Evolutionary conservation across 2,797 vertebrate species (phyloP).

Genomic region (Propithecus perrieri): DNA sequence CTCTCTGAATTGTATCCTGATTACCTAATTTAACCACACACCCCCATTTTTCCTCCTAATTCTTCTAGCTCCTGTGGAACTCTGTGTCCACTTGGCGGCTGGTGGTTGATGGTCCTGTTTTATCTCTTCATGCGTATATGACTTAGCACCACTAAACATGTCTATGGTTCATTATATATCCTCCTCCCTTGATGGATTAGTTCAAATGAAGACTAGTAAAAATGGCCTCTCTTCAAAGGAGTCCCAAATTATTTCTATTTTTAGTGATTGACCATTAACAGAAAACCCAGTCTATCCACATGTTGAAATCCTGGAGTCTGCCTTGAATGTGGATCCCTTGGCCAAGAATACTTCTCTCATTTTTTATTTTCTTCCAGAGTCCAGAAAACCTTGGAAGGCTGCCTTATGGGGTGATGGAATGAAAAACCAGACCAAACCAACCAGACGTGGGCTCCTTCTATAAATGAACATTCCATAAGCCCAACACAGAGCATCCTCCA

Average conservation of each 20-base stretch:
- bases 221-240: conserved; percentile 37
- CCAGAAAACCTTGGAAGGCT: conserved; percentile 56
- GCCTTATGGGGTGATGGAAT: conserved; percentile 57
- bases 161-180: background rate
- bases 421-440: conserved; percentile 56
- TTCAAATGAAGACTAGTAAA: conserved; percentile 12
- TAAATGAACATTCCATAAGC: conserved; percentile 45
- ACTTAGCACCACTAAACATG: background rate
- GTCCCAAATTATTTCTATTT: conserved; percentile 47
- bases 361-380: conserved; percentile 62
- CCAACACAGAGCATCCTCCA: conserved; percentile 53
- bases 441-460: conserved; percentile 11
- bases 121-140: background rate
- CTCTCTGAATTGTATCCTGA: background rate
- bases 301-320: conserved; percentile 58
- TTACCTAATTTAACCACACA: background rate
- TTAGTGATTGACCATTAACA: conserved; percentile 51
- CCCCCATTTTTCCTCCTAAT: background rate
- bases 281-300: conserved; percentile 30
- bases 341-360: conserved; percentile 40
- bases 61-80: background rate
- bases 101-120: background rate
- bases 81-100: background rate
- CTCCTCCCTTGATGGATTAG: background rate
- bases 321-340: background rate